Conservation (phyloP, 2,797 vertebrate genomes). For the Poliocrania exsul region DNA sequence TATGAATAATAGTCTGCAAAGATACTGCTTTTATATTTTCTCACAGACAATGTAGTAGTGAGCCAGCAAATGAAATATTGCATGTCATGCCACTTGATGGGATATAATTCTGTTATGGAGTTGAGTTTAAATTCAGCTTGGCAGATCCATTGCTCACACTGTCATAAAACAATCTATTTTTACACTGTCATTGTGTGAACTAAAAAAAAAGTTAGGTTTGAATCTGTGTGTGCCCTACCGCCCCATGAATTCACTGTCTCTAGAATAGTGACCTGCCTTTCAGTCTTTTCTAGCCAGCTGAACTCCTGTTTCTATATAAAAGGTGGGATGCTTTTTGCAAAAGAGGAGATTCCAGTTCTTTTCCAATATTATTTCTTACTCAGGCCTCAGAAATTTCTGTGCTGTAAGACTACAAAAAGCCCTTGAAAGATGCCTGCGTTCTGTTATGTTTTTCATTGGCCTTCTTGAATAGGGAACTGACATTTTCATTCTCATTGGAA, state of each 20-base stretch:
- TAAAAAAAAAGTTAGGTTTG: constrained; percentile 24
- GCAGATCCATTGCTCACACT: constrained; percentile 19
- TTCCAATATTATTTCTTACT: background rate
- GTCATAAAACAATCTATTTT: constrained; percentile 40
- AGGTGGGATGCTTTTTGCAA: background rate
- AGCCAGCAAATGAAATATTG: constrained; percentile 62
- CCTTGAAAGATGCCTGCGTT: background rate
- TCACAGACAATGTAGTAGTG: constrained; percentile 45
- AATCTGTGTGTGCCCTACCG: constrained; percentile 28
- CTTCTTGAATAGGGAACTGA: background rate
- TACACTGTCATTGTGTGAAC: constrained; percentile 28
- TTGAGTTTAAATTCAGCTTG: constrained; percentile 38
- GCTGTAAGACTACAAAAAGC: background rate
- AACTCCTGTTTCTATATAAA: background rate
- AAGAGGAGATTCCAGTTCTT: background rate
- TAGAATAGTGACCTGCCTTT: constrained; percentile 44
- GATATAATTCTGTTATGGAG: constrained; percentile 12
- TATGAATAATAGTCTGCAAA: constrained; percentile 38
- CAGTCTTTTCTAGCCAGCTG: constrained; percentile 22
- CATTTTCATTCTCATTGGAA: background rate
- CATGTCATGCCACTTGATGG: constrained; percentile 39
- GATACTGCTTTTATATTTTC: constrained; percentile 59
- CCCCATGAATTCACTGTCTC: background rate
- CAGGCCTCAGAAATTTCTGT: background rate
- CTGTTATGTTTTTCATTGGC: background rate